Conservation (phyloP, 2,797 vertebrate genomes). For the Helarctos malayanus region DNA sequence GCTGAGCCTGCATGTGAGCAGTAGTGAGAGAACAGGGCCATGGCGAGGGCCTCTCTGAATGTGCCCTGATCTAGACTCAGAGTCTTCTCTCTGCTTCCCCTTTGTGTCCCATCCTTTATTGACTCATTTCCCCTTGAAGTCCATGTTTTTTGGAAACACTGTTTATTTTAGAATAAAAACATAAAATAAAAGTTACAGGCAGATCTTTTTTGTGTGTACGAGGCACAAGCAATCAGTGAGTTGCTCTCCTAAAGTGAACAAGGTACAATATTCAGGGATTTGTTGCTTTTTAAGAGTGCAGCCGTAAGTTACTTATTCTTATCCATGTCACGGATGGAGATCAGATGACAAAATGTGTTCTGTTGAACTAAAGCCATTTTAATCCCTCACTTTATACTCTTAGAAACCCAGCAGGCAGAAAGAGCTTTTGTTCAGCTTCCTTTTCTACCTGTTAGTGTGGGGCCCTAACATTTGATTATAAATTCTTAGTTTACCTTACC, state of each 20-base stretch:
- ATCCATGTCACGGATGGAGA: constrained; percentile 24
- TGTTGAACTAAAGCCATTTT: constrained; percentile 73
- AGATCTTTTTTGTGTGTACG: background rate
- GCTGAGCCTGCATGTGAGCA: background rate
- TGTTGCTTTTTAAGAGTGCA: background rate
- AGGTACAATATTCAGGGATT: background rate
- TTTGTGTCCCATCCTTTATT: background rate
- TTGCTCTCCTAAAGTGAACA: constrained; percentile 29
- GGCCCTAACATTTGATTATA: constrained; percentile 1
- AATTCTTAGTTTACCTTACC: constrained; percentile 29
- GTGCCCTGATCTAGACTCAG: background rate
- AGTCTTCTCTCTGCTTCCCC: background rate
- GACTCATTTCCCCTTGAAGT: background rate
- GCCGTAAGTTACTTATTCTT: constrained; percentile 58
- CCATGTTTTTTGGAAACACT: background rate
- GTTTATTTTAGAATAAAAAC: constrained; percentile 63
- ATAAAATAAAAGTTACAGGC: constrained; percentile 12
- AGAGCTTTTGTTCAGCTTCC: constrained; percentile 54
- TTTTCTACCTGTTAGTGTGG: background rate
- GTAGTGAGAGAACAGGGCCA: background rate
- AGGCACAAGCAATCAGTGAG: background rate
- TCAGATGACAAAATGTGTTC: constrained; percentile 67
- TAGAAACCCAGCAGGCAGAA: constrained; percentile 55
- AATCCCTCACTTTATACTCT: constrained; percentile 55
- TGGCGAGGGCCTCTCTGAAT: background rate